These are phyloP conservation scores for Campaea margaritaria DNA, from an alignment of 2,888 invertebrate species.

Conservation along the genomic window DNA sequence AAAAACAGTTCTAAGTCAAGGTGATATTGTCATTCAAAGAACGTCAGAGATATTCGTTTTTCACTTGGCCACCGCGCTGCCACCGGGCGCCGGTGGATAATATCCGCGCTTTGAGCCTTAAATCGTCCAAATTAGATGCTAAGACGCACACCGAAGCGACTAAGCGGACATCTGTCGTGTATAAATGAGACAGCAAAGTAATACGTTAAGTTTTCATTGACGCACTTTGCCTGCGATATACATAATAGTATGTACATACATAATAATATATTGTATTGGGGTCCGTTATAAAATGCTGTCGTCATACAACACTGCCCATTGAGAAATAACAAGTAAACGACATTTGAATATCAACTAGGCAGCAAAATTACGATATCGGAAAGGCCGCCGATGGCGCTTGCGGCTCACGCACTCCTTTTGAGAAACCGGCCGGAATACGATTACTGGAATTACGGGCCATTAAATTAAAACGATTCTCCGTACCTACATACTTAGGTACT, in stretches of 20 bases:
- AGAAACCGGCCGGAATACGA: slow-evolving; percentile 70
- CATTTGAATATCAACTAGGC: slow-evolving; percentile 74
- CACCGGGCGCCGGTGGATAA: slow-evolving; percentile 36
- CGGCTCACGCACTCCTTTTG: slow-evolving; percentile 68
- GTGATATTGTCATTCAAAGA: slow-evolving; percentile 34
- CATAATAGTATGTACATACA: slow-evolving; percentile 66
- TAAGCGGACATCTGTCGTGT: slow-evolving; percentile 32
- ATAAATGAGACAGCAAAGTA: slow-evolving; percentile 36
- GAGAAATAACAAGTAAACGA: slow-evolving; percentile 73
- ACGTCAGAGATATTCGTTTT: slow-evolving; percentile 27
- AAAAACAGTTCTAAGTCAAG: slow-evolving; percentile 31
- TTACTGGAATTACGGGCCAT: slow-evolving; percentile 72
- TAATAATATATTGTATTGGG: slow-evolving; percentile 63
- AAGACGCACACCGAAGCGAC: slow-evolving; percentile 24
- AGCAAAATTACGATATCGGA: slow-evolving; percentile 72
- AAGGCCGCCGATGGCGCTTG: slow-evolving; percentile 66
- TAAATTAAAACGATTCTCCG: slow-evolving; percentile 75
- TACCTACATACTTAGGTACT: slow-evolving; percentile 50
- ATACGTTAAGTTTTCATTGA: slow-evolving; percentile 49
- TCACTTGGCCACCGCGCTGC: slow-evolving; percentile 23
- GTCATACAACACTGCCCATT: slow-evolving; percentile 71
- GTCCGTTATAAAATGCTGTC: slow-evolving; percentile 73
- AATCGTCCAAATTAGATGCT: slow-evolving; percentile 22
- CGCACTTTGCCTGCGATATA: slow-evolving; percentile 60
- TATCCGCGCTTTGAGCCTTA: slow-evolving; percentile 17